Evolutionary conservation across 2,888 invertebrate genomes (phyloP), one percentile per base, ranked within the genome.

Genomic region (Drosophila algonquin): DNA sequence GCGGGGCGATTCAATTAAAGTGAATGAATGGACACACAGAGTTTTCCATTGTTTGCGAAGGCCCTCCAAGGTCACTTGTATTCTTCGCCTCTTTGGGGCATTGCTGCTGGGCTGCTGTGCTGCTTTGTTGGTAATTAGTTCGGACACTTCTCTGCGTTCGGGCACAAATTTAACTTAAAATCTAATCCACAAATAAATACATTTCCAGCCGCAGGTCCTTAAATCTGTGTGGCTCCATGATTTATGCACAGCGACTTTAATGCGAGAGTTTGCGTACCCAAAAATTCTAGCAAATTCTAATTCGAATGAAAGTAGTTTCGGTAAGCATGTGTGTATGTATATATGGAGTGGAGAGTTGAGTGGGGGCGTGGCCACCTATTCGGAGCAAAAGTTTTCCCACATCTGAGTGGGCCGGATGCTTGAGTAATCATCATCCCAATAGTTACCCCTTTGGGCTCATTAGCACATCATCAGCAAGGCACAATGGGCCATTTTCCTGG

Each of bases 1-100:
- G 60, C 59, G 16, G 51, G 51, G 53, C 81, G 77, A 81, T 87
- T 82, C 74, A 87, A 87, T 85, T 81, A 81, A 87, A 80, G 81
- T 65, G 75, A 77, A 84, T 75, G 58, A 75, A 81, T 40, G 40
- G 40, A 75, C 68, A 76, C 71, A 45, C 73, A 63, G 58, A 68
- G 69, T 65, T 54, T 10, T 47, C 55, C 58, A 59, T 72, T 72
- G 72, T 72, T 73, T 72, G 58, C 47, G 2, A 27, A 21, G 40
- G 6, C 35, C 7, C 48, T 14, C 21, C 60, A 69, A 53, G 60
- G 69, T 61, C 71, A 70, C 64, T 44, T 24, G 0, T 2, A 21
- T n/a, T 46, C 45, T 58, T 8, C 3, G 24, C 2, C 16, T 4
- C 35, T 24, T 9, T 27, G 27, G 8, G 27, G n/a, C 40, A n/a